These are phyloP conservation scores for Callyntrura guangdongensis DNA, from an alignment of 2,888 invertebrate species.

Conservation along the genomic window DNA sequence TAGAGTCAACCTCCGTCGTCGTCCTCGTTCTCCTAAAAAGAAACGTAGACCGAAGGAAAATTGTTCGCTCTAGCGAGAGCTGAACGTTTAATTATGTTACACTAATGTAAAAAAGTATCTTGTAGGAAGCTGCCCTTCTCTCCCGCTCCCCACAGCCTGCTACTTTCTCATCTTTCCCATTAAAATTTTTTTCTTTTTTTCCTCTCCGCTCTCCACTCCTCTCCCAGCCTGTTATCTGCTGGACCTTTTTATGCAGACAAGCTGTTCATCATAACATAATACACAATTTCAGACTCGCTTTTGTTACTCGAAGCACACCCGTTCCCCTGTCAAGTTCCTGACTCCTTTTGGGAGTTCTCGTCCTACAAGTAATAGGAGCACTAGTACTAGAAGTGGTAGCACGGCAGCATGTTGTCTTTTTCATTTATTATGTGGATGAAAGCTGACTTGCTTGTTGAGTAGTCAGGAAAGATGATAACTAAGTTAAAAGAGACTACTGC, in stretches of 20 bases:
- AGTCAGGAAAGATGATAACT: conserved; percentile 9
- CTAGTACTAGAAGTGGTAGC: no score
- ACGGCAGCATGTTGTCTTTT: conserved; percentile 16
- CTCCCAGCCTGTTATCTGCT: neutral
- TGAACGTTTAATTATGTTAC: conserved; percentile 72
- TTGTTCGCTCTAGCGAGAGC: conserved; percentile 33
- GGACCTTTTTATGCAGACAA: neutral
- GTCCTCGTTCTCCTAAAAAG: neutral
- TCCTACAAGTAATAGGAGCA: neutral
- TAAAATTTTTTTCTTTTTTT: conserved; percentile 22
- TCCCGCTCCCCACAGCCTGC: neutral
- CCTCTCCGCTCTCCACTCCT: conserved; percentile 1
- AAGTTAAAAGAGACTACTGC: neutral
- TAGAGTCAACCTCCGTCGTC: conserved; percentile 78
- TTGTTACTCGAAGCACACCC: neutral
- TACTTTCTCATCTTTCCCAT: conserved; percentile 45
- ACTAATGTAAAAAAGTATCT: conserved; percentile 70
- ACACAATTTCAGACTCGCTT: conserved; percentile 36
- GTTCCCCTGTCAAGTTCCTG: no score
- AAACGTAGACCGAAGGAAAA: conserved; percentile 20
- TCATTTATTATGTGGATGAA: conserved; percentile 64
- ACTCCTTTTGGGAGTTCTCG: neutral
- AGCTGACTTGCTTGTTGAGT: conserved; percentile 4
- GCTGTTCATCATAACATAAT: conserved; percentile 30
- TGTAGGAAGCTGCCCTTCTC: conserved; percentile 44